phyloP scores from a whole-genome alignment of 2,113 vertebrate genomes.

The Oceanites oceanicus region DNA sequence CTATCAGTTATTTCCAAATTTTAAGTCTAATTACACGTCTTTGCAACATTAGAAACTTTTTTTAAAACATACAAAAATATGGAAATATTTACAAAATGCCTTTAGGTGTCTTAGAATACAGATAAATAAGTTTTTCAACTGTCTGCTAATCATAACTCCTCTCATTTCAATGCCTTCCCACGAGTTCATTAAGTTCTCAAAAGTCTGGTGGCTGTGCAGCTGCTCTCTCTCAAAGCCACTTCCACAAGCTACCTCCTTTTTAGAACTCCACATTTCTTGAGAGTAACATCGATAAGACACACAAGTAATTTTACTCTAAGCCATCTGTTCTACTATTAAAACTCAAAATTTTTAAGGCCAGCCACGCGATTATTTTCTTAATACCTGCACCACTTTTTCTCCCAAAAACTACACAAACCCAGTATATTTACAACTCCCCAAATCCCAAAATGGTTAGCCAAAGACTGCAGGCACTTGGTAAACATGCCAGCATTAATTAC shows the following conservation, averaged over 20 bases:
- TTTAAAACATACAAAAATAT: neutral
- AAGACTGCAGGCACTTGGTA: neutral
- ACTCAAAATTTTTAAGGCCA: neutral
- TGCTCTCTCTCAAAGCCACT: neutral
- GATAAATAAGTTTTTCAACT: neutral
- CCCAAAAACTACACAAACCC: neutral
- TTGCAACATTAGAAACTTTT: neutral
- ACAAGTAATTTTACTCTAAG: neutral
- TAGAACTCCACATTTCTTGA: fast-evolving
- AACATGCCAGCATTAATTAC: neutral
- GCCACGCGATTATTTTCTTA: too few species aligned
- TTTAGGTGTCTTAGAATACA: neutral
- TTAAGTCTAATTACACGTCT: neutral
- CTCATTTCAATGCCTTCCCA: neutral
- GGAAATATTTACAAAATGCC: neutral
- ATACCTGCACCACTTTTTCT: neutral
- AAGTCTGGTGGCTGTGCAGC: neutral
- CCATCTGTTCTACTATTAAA: neutral
- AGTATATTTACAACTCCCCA: neutral
- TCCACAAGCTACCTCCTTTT: neutral
- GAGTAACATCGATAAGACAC: neutral
- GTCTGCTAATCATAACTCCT: neutral
- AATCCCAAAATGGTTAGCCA: neutral
- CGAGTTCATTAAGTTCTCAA: neutral
- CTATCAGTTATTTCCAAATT: neutral